phyloP scores from a whole-genome alignment of 2,888 invertebrate genomes.

The Hybos culiciformis region DNA sequence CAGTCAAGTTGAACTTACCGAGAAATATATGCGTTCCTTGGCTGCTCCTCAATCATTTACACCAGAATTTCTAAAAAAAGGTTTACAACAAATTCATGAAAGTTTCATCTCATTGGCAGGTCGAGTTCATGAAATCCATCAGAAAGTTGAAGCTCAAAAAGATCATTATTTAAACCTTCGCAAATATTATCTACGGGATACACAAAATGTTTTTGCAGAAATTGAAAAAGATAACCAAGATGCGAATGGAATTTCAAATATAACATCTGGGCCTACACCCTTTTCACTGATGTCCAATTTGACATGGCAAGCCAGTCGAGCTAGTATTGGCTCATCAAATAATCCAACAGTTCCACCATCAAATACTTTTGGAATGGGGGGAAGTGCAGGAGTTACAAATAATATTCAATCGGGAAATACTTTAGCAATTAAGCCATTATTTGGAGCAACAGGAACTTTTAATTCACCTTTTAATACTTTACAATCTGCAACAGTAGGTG shows the following conservation, averaged over 20 bases:
- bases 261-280: constrained; percentile 49
- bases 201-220: constrained; percentile 58
- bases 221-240: constrained; percentile 28
- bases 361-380: constrained; percentile 28
- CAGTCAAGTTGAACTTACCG: constrained; percentile 57
- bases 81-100: constrained; percentile 71
- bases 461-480: constrained; percentile 40
- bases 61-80: constrained; percentile 61
- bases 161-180: constrained; percentile 71
- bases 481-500: constrained; percentile 54
- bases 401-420: background rate
- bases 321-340: constrained; percentile 22
- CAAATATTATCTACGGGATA: constrained; percentile 56
- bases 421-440: background rate
- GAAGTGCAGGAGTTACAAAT: background rate
- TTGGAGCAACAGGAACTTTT: background rate
- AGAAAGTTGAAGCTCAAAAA: constrained; percentile 62
- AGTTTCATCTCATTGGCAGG: constrained; percentile 80
- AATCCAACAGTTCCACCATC: constrained; percentile 32
- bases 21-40: constrained; percentile 54
- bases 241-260: constrained; percentile 32
- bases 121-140: constrained; percentile 66
- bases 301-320: too few species aligned
- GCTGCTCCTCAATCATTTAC: constrained; percentile 47
- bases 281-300: constrained; percentile 40